Conservation (phyloP, 2,113 vertebrate species). For the Zosterops hypoxanthus region DNA sequence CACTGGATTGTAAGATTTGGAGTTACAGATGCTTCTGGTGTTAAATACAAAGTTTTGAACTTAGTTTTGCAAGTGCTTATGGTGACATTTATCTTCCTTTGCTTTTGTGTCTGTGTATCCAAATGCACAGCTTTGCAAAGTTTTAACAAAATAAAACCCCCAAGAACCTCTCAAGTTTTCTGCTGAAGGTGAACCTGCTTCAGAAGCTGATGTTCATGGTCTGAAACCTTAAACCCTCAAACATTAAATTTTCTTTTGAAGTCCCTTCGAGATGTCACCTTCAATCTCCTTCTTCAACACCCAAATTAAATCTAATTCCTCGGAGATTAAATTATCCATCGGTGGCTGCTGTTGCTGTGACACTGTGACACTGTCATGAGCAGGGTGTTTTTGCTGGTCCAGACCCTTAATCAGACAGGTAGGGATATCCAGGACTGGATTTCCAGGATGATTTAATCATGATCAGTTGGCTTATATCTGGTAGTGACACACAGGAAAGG, state of each 20-base stretch:
- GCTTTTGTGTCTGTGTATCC: not conserved
- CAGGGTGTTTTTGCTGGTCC: not conserved
- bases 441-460: not conserved
- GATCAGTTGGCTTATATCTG: not conserved
- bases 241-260: not conserved
- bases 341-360: not conserved
- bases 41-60: not conserved
- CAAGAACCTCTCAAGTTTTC: not conserved
- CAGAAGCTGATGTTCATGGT: not conserved
- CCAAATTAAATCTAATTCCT: not conserved
- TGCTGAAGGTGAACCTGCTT: not conserved
- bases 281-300: not conserved
- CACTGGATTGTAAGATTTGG: not conserved
- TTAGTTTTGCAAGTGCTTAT: not conserved
- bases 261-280: not conserved
- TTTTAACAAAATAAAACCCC: not conserved
- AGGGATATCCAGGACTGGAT: not conserved
- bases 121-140: not conserved
- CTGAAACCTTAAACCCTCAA: not conserved
- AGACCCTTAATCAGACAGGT: not conserved
- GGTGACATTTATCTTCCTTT: not conserved
- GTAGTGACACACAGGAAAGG: not conserved
- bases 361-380: not conserved
- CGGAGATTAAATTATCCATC: not conserved
- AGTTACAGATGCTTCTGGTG: not conserved